A percentile compares a stretch with the other conserved stretches of the same genome.
phyloP scores from a whole-genome alignment of 2,113 vertebrate species.

The Tachysurus fulvidraco region DNA sequence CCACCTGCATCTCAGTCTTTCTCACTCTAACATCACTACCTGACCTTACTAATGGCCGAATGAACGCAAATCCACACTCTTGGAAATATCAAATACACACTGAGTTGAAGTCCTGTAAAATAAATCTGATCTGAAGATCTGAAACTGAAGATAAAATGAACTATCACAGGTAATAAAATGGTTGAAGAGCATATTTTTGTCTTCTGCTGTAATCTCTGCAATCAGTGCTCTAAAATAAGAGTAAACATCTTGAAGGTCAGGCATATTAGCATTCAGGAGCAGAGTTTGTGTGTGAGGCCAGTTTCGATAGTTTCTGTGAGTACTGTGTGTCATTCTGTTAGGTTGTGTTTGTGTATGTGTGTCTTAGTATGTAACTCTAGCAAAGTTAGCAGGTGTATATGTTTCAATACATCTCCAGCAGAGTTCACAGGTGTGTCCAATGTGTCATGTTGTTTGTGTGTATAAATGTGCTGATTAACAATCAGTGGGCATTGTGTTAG shows the following conservation, averaged over 20 bases:
- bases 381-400: slow-evolving; percentile 32
- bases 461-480: slow-evolving; percentile 53
- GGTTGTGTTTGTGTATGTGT: slow-evolving; percentile 26
- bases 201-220: slow-evolving; percentile 6
- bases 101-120: not conserved
- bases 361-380: slow-evolving; percentile 26
- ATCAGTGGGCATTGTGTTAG: slow-evolving; percentile 52
- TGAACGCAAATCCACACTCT: not conserved
- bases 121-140: not conserved
- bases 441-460: slow-evolving; percentile 42
- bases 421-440: slow-evolving; percentile 37
- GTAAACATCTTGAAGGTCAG: slow-evolving; percentile 22
- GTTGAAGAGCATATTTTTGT: slow-evolving; percentile 7
- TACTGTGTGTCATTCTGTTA: slow-evolving; percentile 12
- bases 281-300: slow-evolving; percentile 1
- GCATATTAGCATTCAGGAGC: slow-evolving; percentile 22
- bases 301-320: slow-evolving; percentile 12
- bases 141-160: not conserved
- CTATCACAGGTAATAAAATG: not conserved
- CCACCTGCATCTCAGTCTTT: not conserved
- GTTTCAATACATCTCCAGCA: slow-evolving; percentile 29
- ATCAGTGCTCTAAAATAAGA: slow-evolving; percentile 9
- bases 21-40: not conserved
- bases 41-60: not conserved
- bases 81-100: not conserved